Conservation (phyloP, 2,797 vertebrate species). For the Sylvia borin region DNA sequence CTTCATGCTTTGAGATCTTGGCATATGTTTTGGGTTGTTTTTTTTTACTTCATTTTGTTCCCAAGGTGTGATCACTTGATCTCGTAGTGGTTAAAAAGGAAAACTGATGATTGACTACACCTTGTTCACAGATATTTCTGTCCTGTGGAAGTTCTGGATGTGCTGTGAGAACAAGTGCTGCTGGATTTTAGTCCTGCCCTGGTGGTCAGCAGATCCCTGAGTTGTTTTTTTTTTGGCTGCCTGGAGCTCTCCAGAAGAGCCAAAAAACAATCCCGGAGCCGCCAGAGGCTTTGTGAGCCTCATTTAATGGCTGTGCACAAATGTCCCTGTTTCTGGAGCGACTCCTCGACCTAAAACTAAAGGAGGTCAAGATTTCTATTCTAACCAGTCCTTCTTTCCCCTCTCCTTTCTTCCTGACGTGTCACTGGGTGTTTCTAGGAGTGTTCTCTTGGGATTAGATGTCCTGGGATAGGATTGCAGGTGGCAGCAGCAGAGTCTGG, state of each 20-base stretch:
- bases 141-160: neutral
- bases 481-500: neutral
- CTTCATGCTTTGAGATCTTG: neutral
- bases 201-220: neutral
- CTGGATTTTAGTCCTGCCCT: neutral
- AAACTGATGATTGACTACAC: neutral
- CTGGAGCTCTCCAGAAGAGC: neutral
- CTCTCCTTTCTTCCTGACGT: neutral
- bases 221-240: neutral
- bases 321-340: neutral
- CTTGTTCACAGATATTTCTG: neutral
- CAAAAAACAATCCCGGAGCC: neutral
- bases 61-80: neutral
- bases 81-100: neutral
- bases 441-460: neutral
- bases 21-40: neutral
- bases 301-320: neutral
- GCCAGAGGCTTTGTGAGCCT: neutral
- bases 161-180: rapidly evolving
- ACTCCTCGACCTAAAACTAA: neutral
- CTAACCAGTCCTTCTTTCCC: neutral
- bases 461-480: neutral
- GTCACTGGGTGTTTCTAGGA: neutral
- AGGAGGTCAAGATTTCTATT: constrained; percentile 5
- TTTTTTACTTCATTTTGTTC: neutral